A percentile compares a stretch with the other conserved stretches of the same genome.
These are phyloP conservation scores for Porites divaricata DNA, from an alignment of 92 coral and sea anemone genomes.

Conservation along the genomic window DNA sequence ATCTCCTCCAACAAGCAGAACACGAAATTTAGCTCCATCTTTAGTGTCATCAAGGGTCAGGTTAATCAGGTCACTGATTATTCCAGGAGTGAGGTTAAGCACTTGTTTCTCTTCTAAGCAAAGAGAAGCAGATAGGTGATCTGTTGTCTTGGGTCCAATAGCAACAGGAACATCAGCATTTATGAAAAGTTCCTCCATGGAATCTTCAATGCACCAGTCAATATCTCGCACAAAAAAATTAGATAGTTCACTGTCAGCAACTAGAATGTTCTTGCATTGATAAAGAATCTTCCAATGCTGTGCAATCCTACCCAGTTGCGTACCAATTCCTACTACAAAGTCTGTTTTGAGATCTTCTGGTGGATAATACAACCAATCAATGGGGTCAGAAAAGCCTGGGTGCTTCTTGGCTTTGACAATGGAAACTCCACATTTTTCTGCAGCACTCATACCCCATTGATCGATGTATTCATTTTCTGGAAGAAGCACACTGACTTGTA, in stretches of 20 bases:
- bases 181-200: neutral
- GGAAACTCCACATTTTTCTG: neutral
- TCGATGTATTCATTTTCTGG: neutral
- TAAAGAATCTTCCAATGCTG: neutral
- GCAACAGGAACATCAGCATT: slow-evolving; percentile 6
- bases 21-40: neutral
- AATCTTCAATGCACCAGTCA: too few species aligned
- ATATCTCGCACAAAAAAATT: too few species aligned
- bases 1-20: neutral
- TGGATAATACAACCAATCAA: neutral
- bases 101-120: neutral
- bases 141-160: slow-evolving; percentile 9
- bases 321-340: neutral
- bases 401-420: neutral
- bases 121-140: slow-evolving; percentile 8
- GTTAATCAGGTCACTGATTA: neutral
- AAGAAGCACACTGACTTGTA: neutral
- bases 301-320: neutral
- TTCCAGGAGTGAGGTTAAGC: neutral
- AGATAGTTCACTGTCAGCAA: neutral
- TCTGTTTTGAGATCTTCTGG: neutral
- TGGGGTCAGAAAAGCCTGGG: neutral
- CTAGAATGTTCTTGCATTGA: neutral
- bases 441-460: neutral
- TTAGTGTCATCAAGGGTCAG: neutral